Conservation (phyloP, 2,113 vertebrate genomes). For the Morphnarchus princeps region DNA sequence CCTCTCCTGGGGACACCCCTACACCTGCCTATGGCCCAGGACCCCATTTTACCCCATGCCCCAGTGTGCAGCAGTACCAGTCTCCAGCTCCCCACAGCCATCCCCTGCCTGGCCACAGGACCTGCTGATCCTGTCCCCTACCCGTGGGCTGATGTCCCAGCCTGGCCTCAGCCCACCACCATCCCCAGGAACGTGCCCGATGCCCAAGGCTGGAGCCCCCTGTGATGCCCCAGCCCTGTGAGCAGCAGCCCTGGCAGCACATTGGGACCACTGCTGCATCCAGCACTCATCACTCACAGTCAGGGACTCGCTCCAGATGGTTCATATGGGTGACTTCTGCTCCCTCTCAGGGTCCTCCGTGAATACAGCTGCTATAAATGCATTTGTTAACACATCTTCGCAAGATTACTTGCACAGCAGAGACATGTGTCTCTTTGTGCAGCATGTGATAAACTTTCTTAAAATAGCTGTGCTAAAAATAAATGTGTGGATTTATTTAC, state of each 20-base stretch:
- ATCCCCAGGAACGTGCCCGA: neutral
- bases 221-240: fast-evolving
- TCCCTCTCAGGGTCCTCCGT: neutral
- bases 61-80: neutral
- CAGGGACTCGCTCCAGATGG: neutral
- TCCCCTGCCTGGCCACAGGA: neutral
- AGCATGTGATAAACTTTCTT: neutral
- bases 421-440: neutral
- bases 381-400: neutral
- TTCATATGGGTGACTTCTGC: neutral
- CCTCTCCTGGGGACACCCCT: neutral
- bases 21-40: neutral
- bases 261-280: neutral
- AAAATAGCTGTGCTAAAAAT: neutral
- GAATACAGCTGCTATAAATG: neutral
- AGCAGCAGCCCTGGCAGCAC: neutral
- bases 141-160: neutral
- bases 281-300: neutral
- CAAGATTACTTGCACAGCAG: neutral
- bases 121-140: neutral
- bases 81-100: neutral
- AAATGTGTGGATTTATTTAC: neutral
- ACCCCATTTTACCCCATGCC: neutral
- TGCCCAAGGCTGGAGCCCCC: neutral
- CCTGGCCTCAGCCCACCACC: neutral